Evolutionary conservation across 2,797 vertebrate species (phyloP).

Genomic region (Tenualosa ilisha): DNA sequence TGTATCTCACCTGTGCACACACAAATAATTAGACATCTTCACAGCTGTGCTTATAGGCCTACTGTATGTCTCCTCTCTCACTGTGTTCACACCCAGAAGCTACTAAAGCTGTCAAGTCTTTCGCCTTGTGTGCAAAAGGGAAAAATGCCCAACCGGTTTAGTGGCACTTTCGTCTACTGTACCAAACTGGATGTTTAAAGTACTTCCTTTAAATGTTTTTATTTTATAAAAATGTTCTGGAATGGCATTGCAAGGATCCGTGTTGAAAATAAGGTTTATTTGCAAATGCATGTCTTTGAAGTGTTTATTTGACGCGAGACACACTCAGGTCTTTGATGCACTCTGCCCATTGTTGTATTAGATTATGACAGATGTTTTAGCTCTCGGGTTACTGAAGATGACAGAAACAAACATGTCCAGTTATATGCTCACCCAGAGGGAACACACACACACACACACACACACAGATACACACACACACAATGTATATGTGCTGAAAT

Average conservation of each 20-base stretch:
- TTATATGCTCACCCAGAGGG: neutral
- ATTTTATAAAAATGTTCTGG: neutral
- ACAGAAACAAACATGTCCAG: neutral
- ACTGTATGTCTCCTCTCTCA: too few relatives aligned
- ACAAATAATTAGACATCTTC: too few relatives aligned
- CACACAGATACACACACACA: conserved; percentile 8
- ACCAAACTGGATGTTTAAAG: too few relatives aligned
- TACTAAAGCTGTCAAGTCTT: too few relatives aligned
- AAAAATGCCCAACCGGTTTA: too few relatives aligned
- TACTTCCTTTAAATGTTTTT: too few relatives aligned
- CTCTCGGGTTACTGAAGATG: neutral
- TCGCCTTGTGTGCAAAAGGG: too few relatives aligned
- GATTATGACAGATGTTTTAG: neutral
- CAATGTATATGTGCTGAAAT: neutral
- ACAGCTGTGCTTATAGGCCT: too few relatives aligned
- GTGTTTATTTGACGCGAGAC: neutral
- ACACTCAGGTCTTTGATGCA: neutral
- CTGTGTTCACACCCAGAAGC: too few relatives aligned
- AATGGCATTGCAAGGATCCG: neutral
- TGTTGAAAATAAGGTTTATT: neutral
- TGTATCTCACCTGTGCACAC: too few relatives aligned
- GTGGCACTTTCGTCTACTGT: too few relatives aligned
- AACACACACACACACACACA: neutral
- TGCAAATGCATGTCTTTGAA: neutral
- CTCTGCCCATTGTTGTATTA: neutral